Base-by-base conservation (phyloP, 2,797 vertebrate species). In the Lacerta viridis region DNA sequence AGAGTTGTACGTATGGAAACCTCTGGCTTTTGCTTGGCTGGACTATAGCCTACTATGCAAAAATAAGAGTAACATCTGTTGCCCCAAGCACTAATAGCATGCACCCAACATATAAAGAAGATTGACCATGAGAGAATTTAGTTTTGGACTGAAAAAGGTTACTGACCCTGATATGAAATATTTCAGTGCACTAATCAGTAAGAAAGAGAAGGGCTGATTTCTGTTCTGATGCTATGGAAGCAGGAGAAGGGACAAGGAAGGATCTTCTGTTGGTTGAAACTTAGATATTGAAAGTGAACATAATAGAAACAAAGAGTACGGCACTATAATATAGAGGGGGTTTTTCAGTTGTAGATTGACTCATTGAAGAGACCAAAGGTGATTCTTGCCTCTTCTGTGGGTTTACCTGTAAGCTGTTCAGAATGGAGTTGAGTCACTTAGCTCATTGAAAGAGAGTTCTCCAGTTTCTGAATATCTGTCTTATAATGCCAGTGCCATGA, bases 391-490 rank as follows among this genome's bases (percentile, higher is more conserved):
- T 82, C 41, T 72, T 1, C 75, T 72, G 69, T 33, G 69, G n/a
- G 69, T 72, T 11, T n/a, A 72, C 10, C 69, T 72, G 20, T 68
- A 68, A 77, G 41, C 41, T 77, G 20, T 46, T 39, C 39, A n/a
- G 69, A 33, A 46, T 43, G 43, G 75, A 46, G 23, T 36, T 43
- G 75, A 77, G 72, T 76, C 18, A 20, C 91, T 74, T 0, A 76
- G 61, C 79, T 3, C n/a, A 13, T 15, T 72, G 86, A 85, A 89
- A 92, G 89, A 79, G 89, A 92, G 80, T 72, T 79, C 91, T 89
- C 84, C 72, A 0, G 17, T 43, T 72, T 85, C 79, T 89, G 18
- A 27, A 0, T 72, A 33, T 83, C 83, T 7, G 4, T 64, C 15
- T 68, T 88, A 88, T 77, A 4, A 74, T 1, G n/a, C 55, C 79